Base-by-base conservation (phyloP, 2,797 vertebrate genomes). In the Acanthornis magna region DNA sequence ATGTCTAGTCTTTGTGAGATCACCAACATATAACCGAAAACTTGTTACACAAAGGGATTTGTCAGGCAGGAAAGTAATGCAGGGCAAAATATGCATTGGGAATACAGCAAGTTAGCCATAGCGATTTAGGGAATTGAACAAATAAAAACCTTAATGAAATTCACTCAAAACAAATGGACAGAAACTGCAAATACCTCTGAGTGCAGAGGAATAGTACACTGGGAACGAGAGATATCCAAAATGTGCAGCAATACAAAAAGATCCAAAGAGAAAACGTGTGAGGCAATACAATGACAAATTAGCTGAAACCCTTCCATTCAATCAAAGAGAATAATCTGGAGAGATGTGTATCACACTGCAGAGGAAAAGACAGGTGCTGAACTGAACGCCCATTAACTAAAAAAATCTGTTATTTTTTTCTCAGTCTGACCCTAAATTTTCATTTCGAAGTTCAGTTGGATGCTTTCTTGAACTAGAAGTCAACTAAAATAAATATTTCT, bases 101-200 rank as follows among this genome's bases (percentile, higher is more conserved):
- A 93, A 50, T 66, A 78, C 19, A 17, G 38, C 8, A 73, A 60
- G 42, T 63, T 70, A 86, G 21, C 42, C 30, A 53, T 50, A 84
- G 66, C 0, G 0, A 88, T 67, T 75, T 72, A 63, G 36, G 29
- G 45, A 94, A 47, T 15, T 78, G 54, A 72, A 51, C 36, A 94
- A 90, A 90, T 60, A 78, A 93, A 85, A 88, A 25, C 5, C 17
- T 62, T 88, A 86, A 94, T 70, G 76, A 66, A 83, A 78, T 65
- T 84, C 54, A 75, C 17, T 85, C 0, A 0, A 61, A 95, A 80
- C 4, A 83, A 94, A 67, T 22, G 34, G 20, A 30, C 29, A 93
- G 54, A 66, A 88, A 48, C n/a, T 55, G 34, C 7, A 66, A 88
- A 70, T 53, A 79, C 18, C 10, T 50, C 15, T 73, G 63, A 86